A percentile compares a stretch with the other conserved stretches of the same genome.
Evolutionary conservation across 1,140 invertebrate species (phyloP).

Genomic region (Idris sp.): DNA sequence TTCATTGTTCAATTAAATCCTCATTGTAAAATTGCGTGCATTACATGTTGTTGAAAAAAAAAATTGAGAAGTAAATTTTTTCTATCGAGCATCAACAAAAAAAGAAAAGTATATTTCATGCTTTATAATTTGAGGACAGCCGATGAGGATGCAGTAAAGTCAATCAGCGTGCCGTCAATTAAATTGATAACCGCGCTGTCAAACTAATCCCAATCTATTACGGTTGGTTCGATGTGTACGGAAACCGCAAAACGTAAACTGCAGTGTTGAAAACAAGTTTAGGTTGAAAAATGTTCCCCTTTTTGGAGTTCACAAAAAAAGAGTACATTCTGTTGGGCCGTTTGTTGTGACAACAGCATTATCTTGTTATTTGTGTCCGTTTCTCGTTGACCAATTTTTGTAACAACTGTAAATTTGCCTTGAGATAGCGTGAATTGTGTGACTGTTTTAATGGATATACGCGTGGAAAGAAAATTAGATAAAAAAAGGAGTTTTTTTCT

Average conservation of each 20-base stretch:
- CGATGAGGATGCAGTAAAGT: slow-evolving; percentile 1
- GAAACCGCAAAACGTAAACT: slow-evolving; percentile 21
- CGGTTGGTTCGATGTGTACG: slow-evolving; percentile 21
- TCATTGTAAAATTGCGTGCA: slow-evolving; percentile 16
- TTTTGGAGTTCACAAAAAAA: slow-evolving; percentile 21
- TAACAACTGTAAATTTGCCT: slow-evolving; percentile 24
- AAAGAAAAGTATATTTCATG: too few relatives aligned
- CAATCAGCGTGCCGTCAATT: slow-evolving; percentile 33
- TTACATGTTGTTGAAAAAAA: too few relatives aligned
- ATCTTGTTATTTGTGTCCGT: slow-evolving; percentile 24
- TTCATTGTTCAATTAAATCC: slow-evolving; percentile 54
- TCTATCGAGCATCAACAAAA: too few relatives aligned
- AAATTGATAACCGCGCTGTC: slow-evolving; percentile 31
- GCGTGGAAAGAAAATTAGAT: too few relatives aligned
- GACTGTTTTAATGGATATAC: too few relatives aligned
- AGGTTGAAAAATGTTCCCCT: slow-evolving; percentile 17
- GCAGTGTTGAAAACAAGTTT: slow-evolving; percentile 8
- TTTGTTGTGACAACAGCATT: slow-evolving; percentile 21
- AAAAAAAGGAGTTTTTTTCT: too few relatives aligned
- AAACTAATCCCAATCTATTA: slow-evolving; percentile 42
- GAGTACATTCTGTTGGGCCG: not conserved
- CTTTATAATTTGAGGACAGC: not conserved
- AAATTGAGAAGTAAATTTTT: too few relatives aligned
- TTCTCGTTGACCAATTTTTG: slow-evolving; percentile 3
- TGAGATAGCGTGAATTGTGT: slow-evolving; percentile 5